phyloP scores from a whole-genome alignment of 1,140 invertebrate species.

The Rhopalosiphum padi region DNA sequence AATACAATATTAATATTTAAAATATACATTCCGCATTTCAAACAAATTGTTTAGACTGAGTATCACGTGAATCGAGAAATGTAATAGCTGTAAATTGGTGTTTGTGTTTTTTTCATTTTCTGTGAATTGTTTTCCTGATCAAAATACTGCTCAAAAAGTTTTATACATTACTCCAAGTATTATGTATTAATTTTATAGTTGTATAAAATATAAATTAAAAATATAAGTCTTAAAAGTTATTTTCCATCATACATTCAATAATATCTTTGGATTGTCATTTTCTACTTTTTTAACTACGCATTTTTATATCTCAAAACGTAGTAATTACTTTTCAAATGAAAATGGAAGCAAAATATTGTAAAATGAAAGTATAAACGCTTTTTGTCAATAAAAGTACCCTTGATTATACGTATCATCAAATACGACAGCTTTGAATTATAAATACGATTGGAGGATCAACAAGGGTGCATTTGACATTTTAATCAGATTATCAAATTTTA shows the following conservation, averaged over 20 bases:
- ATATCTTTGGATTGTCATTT: background rate
- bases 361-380: background rate
- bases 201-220: too few relatives aligned
- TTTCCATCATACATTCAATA: background rate
- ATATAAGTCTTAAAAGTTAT: too few relatives aligned
- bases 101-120: background rate
- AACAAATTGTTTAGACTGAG: background rate
- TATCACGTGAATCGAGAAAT: background rate
- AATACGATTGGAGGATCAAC: background rate
- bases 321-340: background rate
- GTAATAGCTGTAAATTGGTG: background rate
- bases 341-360: background rate
- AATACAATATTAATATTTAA: too few relatives aligned
- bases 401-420: constrained; percentile 1
- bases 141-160: background rate
- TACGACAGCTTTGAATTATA: background rate
- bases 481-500: constrained; percentile 29
- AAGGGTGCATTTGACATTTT: constrained; percentile 16
- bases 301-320: background rate
- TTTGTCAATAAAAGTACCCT: constrained; percentile 13
- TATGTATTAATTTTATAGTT: too few relatives aligned
- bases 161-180: background rate
- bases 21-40: too few relatives aligned
- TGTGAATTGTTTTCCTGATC: background rate
- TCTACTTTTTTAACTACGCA: background rate